Base-by-base conservation (phyloP, 2,888 invertebrate genomes). In the Ommatoiulus sabulosus region DNA sequence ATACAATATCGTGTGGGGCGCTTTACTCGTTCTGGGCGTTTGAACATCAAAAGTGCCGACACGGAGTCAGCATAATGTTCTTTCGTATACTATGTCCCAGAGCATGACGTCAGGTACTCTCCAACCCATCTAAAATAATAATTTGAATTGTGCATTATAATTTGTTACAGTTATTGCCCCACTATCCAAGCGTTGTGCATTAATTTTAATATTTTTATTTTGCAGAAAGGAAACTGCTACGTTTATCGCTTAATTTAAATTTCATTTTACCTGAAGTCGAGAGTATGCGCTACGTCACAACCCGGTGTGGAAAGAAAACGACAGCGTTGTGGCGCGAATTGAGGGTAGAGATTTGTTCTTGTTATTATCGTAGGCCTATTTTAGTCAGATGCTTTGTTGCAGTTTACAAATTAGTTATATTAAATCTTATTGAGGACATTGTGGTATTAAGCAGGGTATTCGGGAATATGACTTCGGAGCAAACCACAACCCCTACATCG, bases 31-130 rank as follows among this genome's bases (percentile, higher is more conserved):
- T 35, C 35, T 35, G 35, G 2, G 35, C 35, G 35, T 35, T 35
- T 35, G 35, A 2, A 35, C 35, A 35, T 35, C 0, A 35, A 35
- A 35, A 2, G 35, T 35, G 2, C 35, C 35, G 2, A 35, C 35
- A 35, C 35, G 35, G 35, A 35, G 35, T 35, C 35, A 35, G 35
- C 35, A 35, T 35, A 35, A 0, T 35, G 35, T 1, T 35, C 35
- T 35, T 35, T 35, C 35, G 35, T 35, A 35, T 35, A 35, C 35
- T 1, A 2, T 2, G 48, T 10, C 8, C 12, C 24, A n/a, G 20
- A 15, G n/a, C n/a, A 48, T 52, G 87, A 52, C 87, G 46, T 87
- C 85, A 85, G 43, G 44, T 44, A 85, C 6, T 85, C 85, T 85
- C 85, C 4, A 44, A 43, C 85, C 35, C 85, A 63, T 35, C 6